Percentiles rank a stretch among this genome's conserved stretches.
These are phyloP conservation scores for Calyptomena viridis DNA, from an alignment of 2,113 vertebrate species.

Conservation along the genomic window DNA sequence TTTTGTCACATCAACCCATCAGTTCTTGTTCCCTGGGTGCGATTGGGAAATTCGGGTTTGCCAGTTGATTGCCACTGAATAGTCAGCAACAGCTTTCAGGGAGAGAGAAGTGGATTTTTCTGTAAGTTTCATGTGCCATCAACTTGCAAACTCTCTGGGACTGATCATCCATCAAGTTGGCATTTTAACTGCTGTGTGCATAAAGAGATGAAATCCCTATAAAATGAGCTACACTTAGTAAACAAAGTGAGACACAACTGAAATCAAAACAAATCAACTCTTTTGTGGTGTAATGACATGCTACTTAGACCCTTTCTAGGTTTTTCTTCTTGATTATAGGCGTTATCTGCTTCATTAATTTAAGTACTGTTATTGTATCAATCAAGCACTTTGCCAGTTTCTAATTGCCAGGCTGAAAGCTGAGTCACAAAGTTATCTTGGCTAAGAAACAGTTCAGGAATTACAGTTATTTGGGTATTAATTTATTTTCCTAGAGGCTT, in stretches of 20 bases:
- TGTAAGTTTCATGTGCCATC: neutral
- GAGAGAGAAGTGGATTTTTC: neutral
- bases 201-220: neutral
- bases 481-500: conserved; percentile 11
- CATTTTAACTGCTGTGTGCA: neutral
- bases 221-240: neutral
- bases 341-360: conserved; percentile 22
- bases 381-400: conserved; percentile 4
- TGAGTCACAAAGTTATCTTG: conserved; percentile 6
- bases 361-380: conserved; percentile 11
- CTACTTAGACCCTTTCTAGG: conserved; percentile 1
- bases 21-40: neutral
- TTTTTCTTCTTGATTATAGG: conserved; percentile 17
- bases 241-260: neutral
- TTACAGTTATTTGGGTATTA: conserved; percentile 1
- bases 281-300: neutral
- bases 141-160: neutral
- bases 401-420: conserved; percentile 19
- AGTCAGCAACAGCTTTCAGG: neutral
- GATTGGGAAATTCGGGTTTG: neutral
- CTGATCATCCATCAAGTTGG: neutral
- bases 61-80: neutral
- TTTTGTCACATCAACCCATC: neutral
- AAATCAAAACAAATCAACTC: conserved; percentile 23
- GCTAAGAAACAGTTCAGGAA: neutral